phyloP scores from a whole-genome alignment of 2,113 vertebrate species.

The Procavia capensis region DNA sequence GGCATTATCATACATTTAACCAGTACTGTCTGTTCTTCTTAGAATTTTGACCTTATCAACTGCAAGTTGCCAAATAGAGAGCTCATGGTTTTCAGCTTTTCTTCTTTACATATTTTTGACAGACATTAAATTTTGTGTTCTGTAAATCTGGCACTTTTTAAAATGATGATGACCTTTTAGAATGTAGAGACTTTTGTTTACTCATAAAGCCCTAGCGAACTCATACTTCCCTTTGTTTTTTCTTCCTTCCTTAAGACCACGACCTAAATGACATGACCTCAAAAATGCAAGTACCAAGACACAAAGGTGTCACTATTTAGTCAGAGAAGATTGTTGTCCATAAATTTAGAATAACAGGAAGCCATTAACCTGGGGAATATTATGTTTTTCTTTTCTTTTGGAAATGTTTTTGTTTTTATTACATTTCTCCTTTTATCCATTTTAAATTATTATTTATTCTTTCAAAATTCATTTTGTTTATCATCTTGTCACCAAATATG shows the following conservation, averaged over 20 bases:
- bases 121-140: not conserved
- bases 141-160: not conserved
- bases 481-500: slow-evolving; percentile 15
- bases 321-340: not conserved
- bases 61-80: not conserved
- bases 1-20: not conserved
- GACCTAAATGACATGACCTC: not conserved
- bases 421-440: slow-evolving; percentile 38
- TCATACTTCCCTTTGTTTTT: not conserved
- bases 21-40: not conserved
- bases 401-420: slow-evolving; percentile 39
- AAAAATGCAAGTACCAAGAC: not conserved
- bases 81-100: not conserved
- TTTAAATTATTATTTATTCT: slow-evolving; percentile 41
- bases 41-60: not conserved
- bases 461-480: slow-evolving; percentile 23
- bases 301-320: not conserved
- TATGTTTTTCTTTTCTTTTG: slow-evolving; percentile 37
- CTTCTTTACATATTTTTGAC: not conserved
- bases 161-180: slow-evolving; percentile 36
- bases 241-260: not conserved
- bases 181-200: slow-evolving; percentile 9
- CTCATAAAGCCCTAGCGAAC: not conserved
- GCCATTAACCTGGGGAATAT: not conserved
- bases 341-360: not conserved